phyloP scores from a whole-genome alignment of 2,113 vertebrate genomes.

The Hippopotamus amphibius region DNA sequence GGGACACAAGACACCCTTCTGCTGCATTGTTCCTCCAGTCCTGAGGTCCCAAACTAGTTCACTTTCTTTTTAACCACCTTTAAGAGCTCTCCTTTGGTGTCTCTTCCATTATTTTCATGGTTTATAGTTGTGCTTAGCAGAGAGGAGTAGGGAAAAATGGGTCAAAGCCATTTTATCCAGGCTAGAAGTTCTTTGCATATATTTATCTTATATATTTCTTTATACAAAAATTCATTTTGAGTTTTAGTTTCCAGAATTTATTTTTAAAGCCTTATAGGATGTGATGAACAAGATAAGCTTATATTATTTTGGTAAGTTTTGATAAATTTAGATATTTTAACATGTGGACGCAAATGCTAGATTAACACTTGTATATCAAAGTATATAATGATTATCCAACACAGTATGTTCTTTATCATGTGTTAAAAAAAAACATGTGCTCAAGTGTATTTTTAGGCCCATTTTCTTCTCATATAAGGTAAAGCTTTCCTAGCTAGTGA shows the following conservation, averaged over 20 bases:
- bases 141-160: neutral
- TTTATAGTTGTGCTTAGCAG: neutral
- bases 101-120: neutral
- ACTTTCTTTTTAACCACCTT: neutral
- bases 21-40: neutral
- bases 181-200: neutral
- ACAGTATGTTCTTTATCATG: neutral
- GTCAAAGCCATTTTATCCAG: neutral
- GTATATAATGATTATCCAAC: neutral
- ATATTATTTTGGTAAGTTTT: neutral
- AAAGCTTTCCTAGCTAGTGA: neutral
- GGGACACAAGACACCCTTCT: neutral
- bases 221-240: neutral
- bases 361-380: neutral
- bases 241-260: constrained; percentile 1
- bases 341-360: neutral
- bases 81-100: neutral
- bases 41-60: neutral
- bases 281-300: neutral
- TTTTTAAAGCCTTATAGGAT: neutral
- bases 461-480: neutral
- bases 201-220: neutral
- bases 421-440: neutral
- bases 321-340: neutral
- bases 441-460: neutral